Base-by-base conservation (phyloP, 92 coral and sea anemone species). In the Palythoa grandis region DNA sequence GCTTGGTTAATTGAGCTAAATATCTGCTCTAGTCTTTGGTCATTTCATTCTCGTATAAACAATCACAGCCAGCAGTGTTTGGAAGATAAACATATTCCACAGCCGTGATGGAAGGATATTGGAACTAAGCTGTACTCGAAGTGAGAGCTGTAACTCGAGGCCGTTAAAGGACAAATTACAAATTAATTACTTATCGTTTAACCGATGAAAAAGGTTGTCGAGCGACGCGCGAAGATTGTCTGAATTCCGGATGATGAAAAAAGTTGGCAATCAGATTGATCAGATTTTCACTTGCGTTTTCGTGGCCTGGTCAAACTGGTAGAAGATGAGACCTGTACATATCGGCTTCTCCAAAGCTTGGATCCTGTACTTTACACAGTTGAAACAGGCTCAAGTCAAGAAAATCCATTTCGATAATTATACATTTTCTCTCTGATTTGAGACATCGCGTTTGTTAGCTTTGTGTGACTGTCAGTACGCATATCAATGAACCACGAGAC, bases 391-490 rank as follows among this genome's bases (percentile, higher is more conserved):
- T 22, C 40, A 11, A n/a, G 61, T 25, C 29, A 39, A n/a, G 71
- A 58, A 78, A 38, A 38, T 58, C 40, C 60, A 47, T 54, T 54
- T 63, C 11, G 10, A 63, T 54, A 4, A 37, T n/a, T n/a, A n/a
- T n/a, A 52, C 79, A 22, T 24, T 19, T 53, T 13, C 66, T 66
- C 74, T 66, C 58, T 57, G 57, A 20, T 66, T 67, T 48, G 60
- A 66, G 39, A 66, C 65, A 80, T 48, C 20, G n/a, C 5, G 60
- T 15, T 79, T 79, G 84, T 79, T 79, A 20, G 84, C 60, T 79
- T 79, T 39, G 71, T 48, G 22, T 19, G 74, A 66, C 74, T 70
- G 74, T 80, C 85, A 80, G 85, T 19, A 80, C 47, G 85, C 85
- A 80, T 80, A 80, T 80, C 72, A 80, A 80, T 80, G 75, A 80